phyloP scores from a whole-genome alignment of 2,113 vertebrate species.

The Lanius ludovicianus region DNA sequence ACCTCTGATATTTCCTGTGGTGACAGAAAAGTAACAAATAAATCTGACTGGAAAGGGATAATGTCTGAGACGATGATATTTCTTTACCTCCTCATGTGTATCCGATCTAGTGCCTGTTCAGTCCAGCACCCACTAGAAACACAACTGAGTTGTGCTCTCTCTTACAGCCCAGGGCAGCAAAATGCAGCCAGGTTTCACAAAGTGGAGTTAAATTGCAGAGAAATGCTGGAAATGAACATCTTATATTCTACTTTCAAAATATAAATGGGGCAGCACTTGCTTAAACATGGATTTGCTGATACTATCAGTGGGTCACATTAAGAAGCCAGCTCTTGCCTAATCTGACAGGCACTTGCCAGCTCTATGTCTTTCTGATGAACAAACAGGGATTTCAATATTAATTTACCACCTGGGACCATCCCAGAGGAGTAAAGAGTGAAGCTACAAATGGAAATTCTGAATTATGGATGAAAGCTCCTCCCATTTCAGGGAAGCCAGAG shows the following conservation, averaged over 20 bases:
- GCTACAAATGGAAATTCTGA: not conserved
- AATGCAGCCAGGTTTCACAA: not conserved
- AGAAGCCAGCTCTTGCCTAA: not conserved
- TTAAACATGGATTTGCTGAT: not conserved
- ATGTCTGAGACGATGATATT: not conserved
- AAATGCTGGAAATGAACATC: not conserved
- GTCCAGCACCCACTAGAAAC: constrained; percentile 8
- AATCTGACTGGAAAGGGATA: constrained; percentile 24
- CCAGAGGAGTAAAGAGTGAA: not conserved
- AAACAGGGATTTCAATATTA: constrained; percentile 5
- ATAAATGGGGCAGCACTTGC: not conserved
- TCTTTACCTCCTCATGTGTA: not conserved
- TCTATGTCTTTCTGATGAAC: not conserved
- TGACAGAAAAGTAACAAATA: constrained; percentile 55
- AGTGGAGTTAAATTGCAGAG: not conserved
- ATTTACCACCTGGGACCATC: not conserved
- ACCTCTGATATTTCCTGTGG: constrained; percentile 38
- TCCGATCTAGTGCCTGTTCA: not conserved
- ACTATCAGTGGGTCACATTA: not conserved
- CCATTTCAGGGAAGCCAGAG: not conserved
- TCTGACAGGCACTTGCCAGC: not conserved
- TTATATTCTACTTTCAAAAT: not conserved
- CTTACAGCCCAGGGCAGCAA: not conserved
- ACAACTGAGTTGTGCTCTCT: not conserved
- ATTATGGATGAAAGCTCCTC: not conserved